Evolutionary conservation across 2,888 invertebrate genomes (phyloP), one percentile per base, ranked within the genome.

Genomic region (Diadegma fenestrale): DNA sequence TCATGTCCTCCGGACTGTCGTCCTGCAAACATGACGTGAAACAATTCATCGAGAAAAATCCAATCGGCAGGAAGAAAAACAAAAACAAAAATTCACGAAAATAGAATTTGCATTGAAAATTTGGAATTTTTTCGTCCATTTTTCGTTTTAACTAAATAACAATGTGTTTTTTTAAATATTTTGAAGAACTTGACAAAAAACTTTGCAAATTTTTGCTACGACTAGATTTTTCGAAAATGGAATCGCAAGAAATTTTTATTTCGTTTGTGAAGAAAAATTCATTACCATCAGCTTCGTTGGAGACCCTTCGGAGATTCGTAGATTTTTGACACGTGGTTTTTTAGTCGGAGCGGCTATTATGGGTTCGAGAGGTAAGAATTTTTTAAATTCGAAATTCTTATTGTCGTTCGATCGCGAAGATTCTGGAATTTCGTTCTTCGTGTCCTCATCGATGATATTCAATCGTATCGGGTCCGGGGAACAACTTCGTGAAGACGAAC

Each of bases 1-100:
- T 95, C 68, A 98, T 94, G 88, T 98, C 98, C 81, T 95, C 95
- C 30, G 94, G 94, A 37, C 83, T 88, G 26, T 89, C 87, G 30
- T 88, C 61, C 73, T 88, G 45, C 7, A 37, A 37, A 68, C 33
- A 75, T 63, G 10, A n/a, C 19, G 51, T 51, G 17, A 2, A 51
- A 51, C 37, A 10, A 37, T 37, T 10, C 1, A 37, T 37, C 37
- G 10, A 37, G 10, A 37, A 10, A 33, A 4, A 33, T 33, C 3
- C 33, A 33, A 33, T 2, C 4, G 33, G 6, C 33, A 33, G 33
- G 33, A 37, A 37, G 10, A 37, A 37, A 37, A 37, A 8, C 7
- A 37, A 8, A 37, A 37, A 37, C 3, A 7, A 37, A 37, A 0
- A 37, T 8, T 10, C 10, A 37, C 37, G 37, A 1, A 37, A 37